These are phyloP conservation scores for Erpornis zantholeuca DNA, from an alignment of 2,113 vertebrate genomes.

Conservation along the genomic window DNA sequence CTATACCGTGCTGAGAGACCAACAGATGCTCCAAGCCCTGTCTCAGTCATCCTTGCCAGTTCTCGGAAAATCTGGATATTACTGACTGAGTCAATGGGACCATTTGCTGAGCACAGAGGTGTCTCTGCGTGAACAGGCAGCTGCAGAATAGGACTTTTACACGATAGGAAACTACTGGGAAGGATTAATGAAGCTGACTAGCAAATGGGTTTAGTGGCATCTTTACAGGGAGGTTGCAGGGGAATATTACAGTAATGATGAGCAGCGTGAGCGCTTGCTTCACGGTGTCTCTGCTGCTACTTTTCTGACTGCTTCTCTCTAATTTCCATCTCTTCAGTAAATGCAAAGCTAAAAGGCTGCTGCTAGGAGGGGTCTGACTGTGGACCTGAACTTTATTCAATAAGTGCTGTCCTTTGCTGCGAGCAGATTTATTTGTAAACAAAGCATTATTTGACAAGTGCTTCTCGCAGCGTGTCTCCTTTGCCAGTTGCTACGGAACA, in stretches of 20 bases:
- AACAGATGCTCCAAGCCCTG: neutral
- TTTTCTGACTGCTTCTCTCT: neutral
- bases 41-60: neutral
- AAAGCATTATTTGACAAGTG: constrained; percentile 66
- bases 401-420: constrained; percentile 38
- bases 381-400: constrained; percentile 36
- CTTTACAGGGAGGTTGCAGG: neutral
- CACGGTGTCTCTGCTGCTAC: neutral
- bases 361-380: constrained; percentile 22
- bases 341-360: neutral
- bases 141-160: neutral
- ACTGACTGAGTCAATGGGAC: neutral
- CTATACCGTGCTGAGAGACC: neutral
- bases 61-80: neutral
- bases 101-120: accelerated
- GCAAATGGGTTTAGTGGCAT: neutral
- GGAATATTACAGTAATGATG: neutral
- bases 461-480: constrained; percentile 61
- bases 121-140: neutral
- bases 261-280: neutral
- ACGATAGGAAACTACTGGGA: neutral
- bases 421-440: constrained; percentile 74
- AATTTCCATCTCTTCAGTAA: constrained; percentile 4
- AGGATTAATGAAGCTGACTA: neutral
- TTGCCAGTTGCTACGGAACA: constrained; percentile 54